Percentiles rank a stretch among this genome's conserved stretches.
These are phyloP conservation scores for Platypus cylindrus DNA, from an alignment of 2,888 invertebrate genomes.

Conservation along the genomic window DNA sequence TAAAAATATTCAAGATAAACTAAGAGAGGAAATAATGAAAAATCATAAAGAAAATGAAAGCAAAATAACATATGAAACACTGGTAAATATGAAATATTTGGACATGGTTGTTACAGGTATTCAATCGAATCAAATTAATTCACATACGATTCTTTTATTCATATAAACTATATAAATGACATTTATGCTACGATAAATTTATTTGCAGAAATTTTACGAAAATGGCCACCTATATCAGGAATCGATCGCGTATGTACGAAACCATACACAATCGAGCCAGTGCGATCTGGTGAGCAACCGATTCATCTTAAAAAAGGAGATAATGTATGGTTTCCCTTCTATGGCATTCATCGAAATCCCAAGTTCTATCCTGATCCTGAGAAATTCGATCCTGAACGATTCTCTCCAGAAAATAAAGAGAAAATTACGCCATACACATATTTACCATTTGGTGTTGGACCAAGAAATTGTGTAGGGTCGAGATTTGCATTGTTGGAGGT, in stretches of 20 bases:
- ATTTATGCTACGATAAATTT: too few relatives aligned
- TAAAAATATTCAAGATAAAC: too few relatives aligned
- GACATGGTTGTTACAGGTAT: too few relatives aligned
- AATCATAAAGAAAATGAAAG: too few relatives aligned
- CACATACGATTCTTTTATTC: too few relatives aligned
- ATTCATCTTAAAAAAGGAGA: conserved; percentile 21
- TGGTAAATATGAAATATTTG: too few relatives aligned
- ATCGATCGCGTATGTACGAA: conserved; percentile 39
- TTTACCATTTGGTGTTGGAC: conserved; percentile 37
- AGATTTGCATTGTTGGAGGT: conserved; percentile 25
- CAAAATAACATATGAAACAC: too few relatives aligned
- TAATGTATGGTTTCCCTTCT: conserved; percentile 25
- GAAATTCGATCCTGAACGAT: conserved; percentile 28
- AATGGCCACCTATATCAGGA: conserved; percentile 21
- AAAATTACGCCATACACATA: conserved; percentile 35
- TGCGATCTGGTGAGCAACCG: conserved; percentile 17
- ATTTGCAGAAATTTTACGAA: conserved; percentile 17
- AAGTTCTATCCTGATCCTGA: conserved; percentile 24
- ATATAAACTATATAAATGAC: too few relatives aligned
- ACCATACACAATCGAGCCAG: conserved; percentile 29
- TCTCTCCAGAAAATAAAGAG: conserved; percentile 41
- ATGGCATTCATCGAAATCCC: conserved; percentile 24
- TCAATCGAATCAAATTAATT: too few relatives aligned
- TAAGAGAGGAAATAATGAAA: too few relatives aligned
- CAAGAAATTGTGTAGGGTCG: conserved; percentile 47